Evolutionary conservation across 1,140 invertebrate genomes (phyloP).

Genomic region (Camponotus pennsylvanicus): DNA sequence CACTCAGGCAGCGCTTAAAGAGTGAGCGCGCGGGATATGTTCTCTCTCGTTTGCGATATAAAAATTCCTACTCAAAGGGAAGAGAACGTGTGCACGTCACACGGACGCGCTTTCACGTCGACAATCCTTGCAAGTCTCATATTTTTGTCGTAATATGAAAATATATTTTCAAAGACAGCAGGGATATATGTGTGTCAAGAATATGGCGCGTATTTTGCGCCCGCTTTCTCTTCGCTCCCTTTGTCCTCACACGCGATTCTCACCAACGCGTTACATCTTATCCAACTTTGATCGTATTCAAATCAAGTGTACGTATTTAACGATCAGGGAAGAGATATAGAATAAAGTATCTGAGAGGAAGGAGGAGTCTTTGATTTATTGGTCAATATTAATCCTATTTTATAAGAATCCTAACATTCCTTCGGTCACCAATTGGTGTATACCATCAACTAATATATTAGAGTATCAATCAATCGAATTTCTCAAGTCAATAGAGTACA

Average conservation of each 20-base stretch:
- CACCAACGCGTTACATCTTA: slow-evolving; percentile 27
- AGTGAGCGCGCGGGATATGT: neutral
- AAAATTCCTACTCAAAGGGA: slow-evolving; percentile 55
- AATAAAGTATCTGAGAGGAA: no score
- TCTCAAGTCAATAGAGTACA: no score
- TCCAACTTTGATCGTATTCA: slow-evolving; percentile 26
- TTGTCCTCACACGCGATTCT: neutral
- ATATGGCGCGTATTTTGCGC: slow-evolving; percentile 19
- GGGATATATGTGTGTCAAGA: slow-evolving; percentile 48
- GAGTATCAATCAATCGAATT: no score
- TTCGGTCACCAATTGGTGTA: no score
- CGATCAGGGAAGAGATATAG: neutral
- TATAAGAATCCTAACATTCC: no score
- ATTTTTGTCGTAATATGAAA: slow-evolving; percentile 63
- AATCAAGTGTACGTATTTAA: slow-evolving; percentile 10
- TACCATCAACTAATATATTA: no score
- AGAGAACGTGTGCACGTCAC: slow-evolving; percentile 13
- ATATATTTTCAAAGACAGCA: slow-evolving; percentile 60
- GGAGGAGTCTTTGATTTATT: no score
- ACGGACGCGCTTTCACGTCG: slow-evolving; percentile 45
- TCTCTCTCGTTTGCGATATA: slow-evolving; percentile 57
- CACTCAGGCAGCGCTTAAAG: slow-evolving; percentile 5
- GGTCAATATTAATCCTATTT: no score
- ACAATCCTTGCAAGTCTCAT: slow-evolving; percentile 56
- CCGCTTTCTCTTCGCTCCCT: neutral